Evolutionary conservation across 2,888 invertebrate species (phyloP).

Genomic region (Eristalinus aeneus): DNA sequence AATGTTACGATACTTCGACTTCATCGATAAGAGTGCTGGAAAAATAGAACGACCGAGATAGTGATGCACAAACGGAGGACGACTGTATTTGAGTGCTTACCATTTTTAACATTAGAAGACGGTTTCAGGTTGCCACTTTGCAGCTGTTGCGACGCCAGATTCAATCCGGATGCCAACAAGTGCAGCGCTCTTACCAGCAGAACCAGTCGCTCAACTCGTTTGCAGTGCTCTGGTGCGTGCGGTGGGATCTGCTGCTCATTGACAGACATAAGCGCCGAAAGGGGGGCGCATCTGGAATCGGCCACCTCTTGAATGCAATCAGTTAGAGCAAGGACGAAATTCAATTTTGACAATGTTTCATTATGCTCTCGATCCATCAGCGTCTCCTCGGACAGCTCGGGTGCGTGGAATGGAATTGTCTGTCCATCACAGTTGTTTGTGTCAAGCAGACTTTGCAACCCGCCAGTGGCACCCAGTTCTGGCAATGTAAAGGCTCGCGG

Average conservation of each 20-base stretch:
- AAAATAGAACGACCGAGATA: slow-evolving; percentile 24
- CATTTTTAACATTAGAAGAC: slow-evolving; percentile 93
- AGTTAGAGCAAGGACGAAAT: slow-evolving; percentile 97
- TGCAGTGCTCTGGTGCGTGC: slow-evolving; percentile 81
- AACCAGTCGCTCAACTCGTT: slow-evolving; percentile 79
- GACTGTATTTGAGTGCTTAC: slow-evolving; percentile 81
- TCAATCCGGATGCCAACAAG: slow-evolving; percentile 95
- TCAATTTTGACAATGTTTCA: slow-evolving; percentile 97
- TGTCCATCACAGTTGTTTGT: slow-evolving; percentile 77
- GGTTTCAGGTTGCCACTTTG: slow-evolving; percentile 92
- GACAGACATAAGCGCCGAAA: slow-evolving; percentile 84
- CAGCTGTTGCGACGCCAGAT: slow-evolving; percentile 93
- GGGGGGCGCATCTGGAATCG: slow-evolving; percentile 88
- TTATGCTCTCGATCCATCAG: slow-evolving; percentile 97
- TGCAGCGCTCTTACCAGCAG: slow-evolving; percentile 88
- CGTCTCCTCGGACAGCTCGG: slow-evolving; percentile 97
- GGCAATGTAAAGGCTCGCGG: slow-evolving; percentile 87
- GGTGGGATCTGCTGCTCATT: slow-evolving; percentile 79
- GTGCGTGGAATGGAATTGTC: slow-evolving; percentile 90
- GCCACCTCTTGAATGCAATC: slow-evolving; percentile 96
- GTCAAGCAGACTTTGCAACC: slow-evolving; percentile 82
- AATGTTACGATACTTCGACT: slow-evolving; percentile 94
- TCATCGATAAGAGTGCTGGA: slow-evolving; percentile 91
- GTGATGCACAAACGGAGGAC: not conserved
- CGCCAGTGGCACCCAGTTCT: slow-evolving; percentile 83